phyloP scores from a whole-genome alignment of 1,140 invertebrate genomes.

The Capitella teleta region DNA sequence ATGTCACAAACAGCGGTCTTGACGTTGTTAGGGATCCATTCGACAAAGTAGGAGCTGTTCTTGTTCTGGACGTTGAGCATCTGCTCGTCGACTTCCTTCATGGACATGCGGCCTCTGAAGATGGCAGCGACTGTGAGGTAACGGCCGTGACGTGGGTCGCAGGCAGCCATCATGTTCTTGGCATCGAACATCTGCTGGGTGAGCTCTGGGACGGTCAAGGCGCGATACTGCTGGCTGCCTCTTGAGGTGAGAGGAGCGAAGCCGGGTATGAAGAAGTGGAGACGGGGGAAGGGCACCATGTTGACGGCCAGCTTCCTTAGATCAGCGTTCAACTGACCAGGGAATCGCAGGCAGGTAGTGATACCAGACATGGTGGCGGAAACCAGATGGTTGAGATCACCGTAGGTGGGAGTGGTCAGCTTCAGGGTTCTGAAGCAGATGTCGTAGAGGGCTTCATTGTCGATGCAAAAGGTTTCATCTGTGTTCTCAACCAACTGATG shows the following conservation, averaged over 20 bases:
- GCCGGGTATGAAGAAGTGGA: conserved; percentile 93
- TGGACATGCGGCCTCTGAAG: conserved; percentile 87
- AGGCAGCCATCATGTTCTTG: conserved; percentile 89
- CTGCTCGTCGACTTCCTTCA: conserved; percentile 70
- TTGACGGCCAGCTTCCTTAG: conserved; percentile 89
- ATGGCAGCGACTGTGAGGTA: conserved; percentile 75
- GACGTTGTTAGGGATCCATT: conserved; percentile 43
- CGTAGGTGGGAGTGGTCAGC: conserved; percentile 53
- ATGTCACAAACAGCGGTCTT: conserved; percentile 51
- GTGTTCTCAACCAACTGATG: conserved; percentile 41
- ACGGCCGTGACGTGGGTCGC: conserved; percentile 52
- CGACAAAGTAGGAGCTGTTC: conserved; percentile 44
- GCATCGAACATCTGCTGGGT: conserved; percentile 41
- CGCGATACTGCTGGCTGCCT: conserved; percentile 44
- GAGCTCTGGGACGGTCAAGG: conserved; percentile 46
- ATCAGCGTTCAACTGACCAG: conserved; percentile 62
- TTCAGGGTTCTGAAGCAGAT: conserved; percentile 43
- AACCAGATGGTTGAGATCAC: conserved; percentile 42
- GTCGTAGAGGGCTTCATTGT: conserved; percentile 37
- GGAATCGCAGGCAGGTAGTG: conserved; percentile 55
- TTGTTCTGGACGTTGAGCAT: conserved; percentile 73
- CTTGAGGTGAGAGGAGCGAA: conserved; percentile 57
- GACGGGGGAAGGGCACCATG: conserved; percentile 89
- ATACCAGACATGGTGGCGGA: conserved; percentile 73
- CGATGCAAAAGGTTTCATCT: conserved; percentile 39